phyloP scores from a whole-genome alignment of 2,888 invertebrate genomes.

The Hedychridium roseum region DNA sequence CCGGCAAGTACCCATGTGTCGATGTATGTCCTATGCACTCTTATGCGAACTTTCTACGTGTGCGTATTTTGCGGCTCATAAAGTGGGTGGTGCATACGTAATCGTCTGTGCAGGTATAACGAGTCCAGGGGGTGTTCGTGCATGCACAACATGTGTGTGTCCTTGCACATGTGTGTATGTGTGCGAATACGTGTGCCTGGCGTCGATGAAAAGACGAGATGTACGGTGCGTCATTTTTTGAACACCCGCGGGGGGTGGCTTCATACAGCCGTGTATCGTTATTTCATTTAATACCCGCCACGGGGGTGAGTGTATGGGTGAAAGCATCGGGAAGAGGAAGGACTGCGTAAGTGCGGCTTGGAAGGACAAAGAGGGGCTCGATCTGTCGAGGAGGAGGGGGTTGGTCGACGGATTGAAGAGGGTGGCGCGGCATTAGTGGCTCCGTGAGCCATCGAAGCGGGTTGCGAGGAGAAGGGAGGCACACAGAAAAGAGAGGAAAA shows the following conservation, averaged over 20 bases:
- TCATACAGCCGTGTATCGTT: neutral
- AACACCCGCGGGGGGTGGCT: too few relatives aligned
- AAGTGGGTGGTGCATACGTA: too few relatives aligned
- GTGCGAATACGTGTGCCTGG: neutral
- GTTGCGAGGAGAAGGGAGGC: constrained; percentile 8
- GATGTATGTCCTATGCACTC: too few relatives aligned
- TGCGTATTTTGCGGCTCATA: too few relatives aligned
- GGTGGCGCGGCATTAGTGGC: constrained; percentile 41
- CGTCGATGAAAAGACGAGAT: neutral
- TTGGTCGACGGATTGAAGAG: constrained; percentile 37
- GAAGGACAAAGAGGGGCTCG: constrained; percentile 21
- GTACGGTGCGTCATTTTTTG: too few relatives aligned
- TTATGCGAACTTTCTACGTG: too few relatives aligned
- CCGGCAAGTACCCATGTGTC: too few relatives aligned
- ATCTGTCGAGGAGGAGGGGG: constrained; percentile 19
- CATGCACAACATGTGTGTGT: neutral
- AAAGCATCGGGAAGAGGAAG: constrained; percentile 19
- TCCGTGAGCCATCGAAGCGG: constrained; percentile 12
- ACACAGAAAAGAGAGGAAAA: neutral
- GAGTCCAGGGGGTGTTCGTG: too few relatives aligned
- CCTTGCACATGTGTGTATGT: neutral
- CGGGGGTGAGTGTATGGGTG: neutral
- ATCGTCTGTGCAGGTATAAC: too few relatives aligned
- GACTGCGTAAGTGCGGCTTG: too few relatives aligned
- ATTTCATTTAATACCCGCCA: neutral